These are phyloP conservation scores for Drosophila busckii DNA, from an alignment of 1,140 invertebrate species.

Conservation along the genomic window DNA sequence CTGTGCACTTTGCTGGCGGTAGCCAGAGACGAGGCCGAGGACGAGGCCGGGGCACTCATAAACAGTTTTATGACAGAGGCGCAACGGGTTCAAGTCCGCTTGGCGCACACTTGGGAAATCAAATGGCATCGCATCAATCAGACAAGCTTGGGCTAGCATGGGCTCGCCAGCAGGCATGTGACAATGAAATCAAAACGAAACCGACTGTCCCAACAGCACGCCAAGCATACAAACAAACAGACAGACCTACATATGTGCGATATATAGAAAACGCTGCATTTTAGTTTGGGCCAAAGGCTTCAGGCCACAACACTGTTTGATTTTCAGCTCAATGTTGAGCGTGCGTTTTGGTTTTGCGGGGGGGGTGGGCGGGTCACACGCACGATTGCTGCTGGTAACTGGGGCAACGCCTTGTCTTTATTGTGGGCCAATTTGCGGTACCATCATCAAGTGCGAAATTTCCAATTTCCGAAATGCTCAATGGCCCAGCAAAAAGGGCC, in stretches of 20 bases:
- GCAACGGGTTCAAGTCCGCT: conserved; percentile 36
- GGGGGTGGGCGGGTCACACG: conserved; percentile 26
- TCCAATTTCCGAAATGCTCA: conserved; percentile 76
- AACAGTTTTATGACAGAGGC: conserved; percentile 63
- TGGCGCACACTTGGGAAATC: conserved; percentile 63
- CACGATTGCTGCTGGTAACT: conserved; percentile 26
- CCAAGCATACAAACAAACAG: conserved; percentile 18
- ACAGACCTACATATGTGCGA: neutral
- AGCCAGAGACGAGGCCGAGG: neutral
- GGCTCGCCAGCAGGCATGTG: conserved; percentile 42
- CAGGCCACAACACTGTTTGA: conserved; percentile 32
- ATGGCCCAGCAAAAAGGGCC: conserved; percentile 68
- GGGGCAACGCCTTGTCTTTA: conserved; percentile 43
- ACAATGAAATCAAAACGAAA: conserved; percentile 67
- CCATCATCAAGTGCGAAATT: conserved; percentile 71
- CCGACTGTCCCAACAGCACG: neutral
- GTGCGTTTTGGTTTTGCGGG: too few species aligned
- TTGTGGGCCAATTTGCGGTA: conserved; percentile 65
- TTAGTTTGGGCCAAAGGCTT: conserved; percentile 38
- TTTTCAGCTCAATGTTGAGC: conserved; percentile 27
- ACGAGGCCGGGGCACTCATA: conserved; percentile 43
- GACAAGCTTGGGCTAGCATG: conserved; percentile 30
- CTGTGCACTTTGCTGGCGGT: conserved; percentile 27
- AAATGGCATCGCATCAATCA: conserved; percentile 57
- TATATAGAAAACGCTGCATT: conserved; percentile 5